Base-by-base conservation (phyloP, 2,797 vertebrate species). In the Oreortyx pictus region DNA sequence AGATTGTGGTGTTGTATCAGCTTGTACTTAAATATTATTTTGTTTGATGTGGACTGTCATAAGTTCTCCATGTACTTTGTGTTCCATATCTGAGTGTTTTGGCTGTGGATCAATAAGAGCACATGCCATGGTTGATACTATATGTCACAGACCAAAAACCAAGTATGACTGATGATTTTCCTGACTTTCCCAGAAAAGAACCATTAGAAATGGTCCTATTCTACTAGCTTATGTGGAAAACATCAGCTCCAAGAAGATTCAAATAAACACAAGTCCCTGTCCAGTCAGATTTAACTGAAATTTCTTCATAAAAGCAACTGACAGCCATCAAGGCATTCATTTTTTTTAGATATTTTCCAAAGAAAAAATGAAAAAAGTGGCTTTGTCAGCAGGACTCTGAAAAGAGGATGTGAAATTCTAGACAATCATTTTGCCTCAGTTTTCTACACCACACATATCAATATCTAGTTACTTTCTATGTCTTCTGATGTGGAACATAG, bases 151-250 rank as follows among this genome's bases (percentile, higher is more conserved):
- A 61, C 25, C 11, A 71, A 74, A 56, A 16, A 74, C 14, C 23
- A 72, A 29, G 6, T 5, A 49, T 54, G 18, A 9, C 25, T 82
- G 20, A 20, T 66, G 11, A 18, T 8, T 47, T 46, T 11, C 9
- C 10, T 61, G 7, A 0, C 41, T 71, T 78, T 54, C 2, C 25
- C 29, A 50, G 11, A 50, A 79, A 14, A 4, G 62, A 82, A 66
- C 57, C 1, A 64, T 56, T 68, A 25, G 35, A 83, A 81, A 41
- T 5, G 0, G 0, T 35, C 49, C 9, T 41, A 12, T 75, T 49
- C 46, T 31, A 50, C 8, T 31, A 75, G 7, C 3, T 22, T n/a
- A 78, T 54, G 6, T 61, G 43, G 62, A 81, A 95, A 82, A 80
- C n/a, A 29, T 4, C 31, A 61, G 5, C 41, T 72, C 43, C 29